These are phyloP conservation scores for Melikaiella ostensackeni DNA, from an alignment of 2,888 invertebrate genomes.

Conservation along the genomic window DNA sequence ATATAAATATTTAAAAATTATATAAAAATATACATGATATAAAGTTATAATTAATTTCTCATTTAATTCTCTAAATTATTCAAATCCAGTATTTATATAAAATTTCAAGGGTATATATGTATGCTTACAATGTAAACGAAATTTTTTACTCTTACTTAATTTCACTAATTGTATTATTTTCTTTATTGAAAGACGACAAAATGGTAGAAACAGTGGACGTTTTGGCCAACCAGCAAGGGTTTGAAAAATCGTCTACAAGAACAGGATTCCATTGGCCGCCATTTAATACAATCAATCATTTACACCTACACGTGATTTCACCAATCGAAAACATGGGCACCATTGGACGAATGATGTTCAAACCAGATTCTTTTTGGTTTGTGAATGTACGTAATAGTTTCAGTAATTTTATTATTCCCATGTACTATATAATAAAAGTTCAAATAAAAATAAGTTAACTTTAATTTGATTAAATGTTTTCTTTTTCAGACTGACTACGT, in stretches of 20 bases:
- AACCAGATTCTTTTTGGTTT: conserved; percentile 89
- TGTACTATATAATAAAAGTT: background rate
- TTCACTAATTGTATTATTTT: conserved; percentile 18
- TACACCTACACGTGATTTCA: conserved; percentile 92
- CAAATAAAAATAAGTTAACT: background rate
- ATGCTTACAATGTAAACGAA: background rate
- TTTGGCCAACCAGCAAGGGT: conserved; percentile 78
- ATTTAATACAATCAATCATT: conserved; percentile 88
- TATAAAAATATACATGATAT: no score
- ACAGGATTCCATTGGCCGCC: conserved; percentile 96
- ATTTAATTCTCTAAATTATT: background rate
- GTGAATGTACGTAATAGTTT: conserved; percentile 82
- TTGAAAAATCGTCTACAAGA: conserved; percentile 75
- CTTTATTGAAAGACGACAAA: conserved; percentile 80
- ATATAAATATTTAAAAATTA: no score
- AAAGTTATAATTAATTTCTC: no score
- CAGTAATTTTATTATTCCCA: background rate
- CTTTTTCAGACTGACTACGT: conserved; percentile 79
- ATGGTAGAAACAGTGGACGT: conserved; percentile 81
- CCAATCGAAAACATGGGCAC: conserved; percentile 87
- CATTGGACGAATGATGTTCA: conserved; percentile 83
- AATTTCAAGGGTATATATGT: background rate
- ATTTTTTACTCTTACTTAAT: background rate
- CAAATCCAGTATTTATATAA: conserved; percentile 3
- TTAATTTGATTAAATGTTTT: background rate